Base-by-base conservation (phyloP, 2,888 invertebrate genomes). In the Callyntrura sp. region DNA sequence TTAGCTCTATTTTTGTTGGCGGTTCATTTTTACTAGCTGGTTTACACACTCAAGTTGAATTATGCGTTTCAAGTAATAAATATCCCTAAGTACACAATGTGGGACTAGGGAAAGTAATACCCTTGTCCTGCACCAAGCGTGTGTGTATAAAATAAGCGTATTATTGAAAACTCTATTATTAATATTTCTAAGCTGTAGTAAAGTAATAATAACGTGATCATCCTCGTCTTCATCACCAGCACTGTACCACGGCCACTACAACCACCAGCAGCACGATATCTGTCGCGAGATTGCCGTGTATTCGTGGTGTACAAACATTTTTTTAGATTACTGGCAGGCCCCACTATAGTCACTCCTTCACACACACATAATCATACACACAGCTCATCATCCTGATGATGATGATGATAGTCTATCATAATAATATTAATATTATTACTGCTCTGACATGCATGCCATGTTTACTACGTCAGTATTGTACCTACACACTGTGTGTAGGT, bases 261-360 rank as follows among this genome's bases (percentile, higher is more conserved):
- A 83, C 12, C 65, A 51, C 35, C 70, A 57, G 48, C 45, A 70
- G 55, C 70, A 55, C 45, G 70, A 84, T 84, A 84, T 83, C 68
- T 73, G 84, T 84, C 84, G 28, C 55, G 70, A 84, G 35, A 20
- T 70, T 76, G 28, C 43, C n/a, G n/a, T n/a, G n/a, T n/a, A n/a
- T n/a, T n/a, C 23, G 51, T 51, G 55, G 43, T 85, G 25, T 70
- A 76, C 35, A 68, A 85, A 85, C 14, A n/a, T 79, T 79, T 57
- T 79, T n/a, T n/a, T n/a, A n/a, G 28, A 25, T n/a, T 79, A n/a
- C n/a, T 45, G 73, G 73, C 48, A 48, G 48, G 73, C 48, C 48
- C 12, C 20, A 48, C 12, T 76, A 14, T 14, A 48, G 48, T 48
- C 51, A 48, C 48, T 76, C 45, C 48, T 76, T 43, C 45, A 35